A percentile compares a stretch with the other conserved stretches of the same genome.
Conservation (phyloP, 2,888 invertebrate species). For the Catocala sponsa region DNA sequence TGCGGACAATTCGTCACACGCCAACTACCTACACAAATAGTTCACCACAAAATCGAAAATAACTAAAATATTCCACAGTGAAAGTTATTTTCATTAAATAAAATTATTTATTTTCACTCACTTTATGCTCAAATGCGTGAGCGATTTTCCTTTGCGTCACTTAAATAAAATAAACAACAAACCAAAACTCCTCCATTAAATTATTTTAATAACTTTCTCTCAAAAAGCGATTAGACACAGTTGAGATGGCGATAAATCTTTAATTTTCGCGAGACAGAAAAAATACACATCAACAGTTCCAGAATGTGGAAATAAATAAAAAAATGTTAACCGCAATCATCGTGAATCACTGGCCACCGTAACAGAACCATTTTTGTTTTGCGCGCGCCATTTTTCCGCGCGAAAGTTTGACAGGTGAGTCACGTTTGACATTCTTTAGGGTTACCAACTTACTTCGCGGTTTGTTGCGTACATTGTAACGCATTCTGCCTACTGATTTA, state of each 20-base stretch:
- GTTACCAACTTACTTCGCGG: slow-evolving; percentile 20
- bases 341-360: slow-evolving; percentile 46
- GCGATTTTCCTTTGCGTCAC: not conserved
- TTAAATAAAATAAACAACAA: not conserved
- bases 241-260: slow-evolving; percentile 32
- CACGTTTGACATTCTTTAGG: slow-evolving; percentile 59
- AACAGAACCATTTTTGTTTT: slow-evolving; percentile 53
- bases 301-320: slow-evolving; percentile 35
- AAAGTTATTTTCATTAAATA: slow-evolving; percentile 3
- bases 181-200: not conserved
- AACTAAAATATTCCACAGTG: slow-evolving; percentile 2
- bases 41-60: not conserved
- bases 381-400: slow-evolving; percentile 59
- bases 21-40: too few species aligned
- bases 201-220: slow-evolving; percentile 37
- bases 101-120: slow-evolving; percentile 1
- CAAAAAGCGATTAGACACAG: slow-evolving; percentile 29
- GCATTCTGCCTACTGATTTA: slow-evolving; percentile 13
- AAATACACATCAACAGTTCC: slow-evolving; percentile 26
- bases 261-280: slow-evolving; percentile 33
- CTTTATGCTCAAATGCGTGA: not conserved
- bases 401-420: slow-evolving; percentile 81
- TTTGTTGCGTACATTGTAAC: slow-evolving; percentile 3
- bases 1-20: too few species aligned
- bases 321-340: slow-evolving; percentile 37